Evolutionary conservation across 2,113 vertebrate species (phyloP), one percentile per base, ranked within the genome.

Genomic region (Laticauda laticaudata): DNA sequence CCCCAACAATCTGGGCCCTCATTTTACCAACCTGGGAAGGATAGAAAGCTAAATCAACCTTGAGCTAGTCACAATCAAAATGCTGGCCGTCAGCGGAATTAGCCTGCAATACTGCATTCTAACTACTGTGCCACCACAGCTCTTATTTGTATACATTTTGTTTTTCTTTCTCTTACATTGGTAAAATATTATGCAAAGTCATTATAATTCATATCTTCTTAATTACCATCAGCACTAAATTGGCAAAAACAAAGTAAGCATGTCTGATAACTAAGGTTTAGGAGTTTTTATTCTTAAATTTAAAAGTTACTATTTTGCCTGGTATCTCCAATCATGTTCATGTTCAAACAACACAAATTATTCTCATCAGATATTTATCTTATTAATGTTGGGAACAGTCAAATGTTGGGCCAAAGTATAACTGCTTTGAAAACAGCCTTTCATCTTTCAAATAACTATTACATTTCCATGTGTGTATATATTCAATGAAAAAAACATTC

Each of bases 141-240:
- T 59, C 7, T 59, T 59, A 64, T 29, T 48, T 54, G 81, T 14
- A 55, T 91, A 87, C 86, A 45, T 43, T 29, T 56, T 3, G 14
- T 43, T 92, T 92, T 91, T 94, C 93, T 61, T 51, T 24, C 21
- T 23, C 7, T 34, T 20, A 90, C 92, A 91, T 55, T 15, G 94
- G 39, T 11, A 95, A 61, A 94, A 88, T 8, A 59, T 59, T 59
- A 12, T 91, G 20, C 93, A 90, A 94, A 69, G 75, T 91, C 48
- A 43, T 85, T 39, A 81, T 92, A 94, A 94, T 1, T 59, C 5
- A 92, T 94, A 91, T 24, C 90, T 95, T 53, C 54, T 57, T 29
- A 57, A 21, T 23, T 45, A 57, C 91, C 39, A 57, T 57, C 39
- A 86, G 34, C 75, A 86, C 24, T 18, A 26, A 9, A 48, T 86